Base-by-base conservation (phyloP, 2,113 vertebrate genomes). In the Cariama cristata region DNA sequence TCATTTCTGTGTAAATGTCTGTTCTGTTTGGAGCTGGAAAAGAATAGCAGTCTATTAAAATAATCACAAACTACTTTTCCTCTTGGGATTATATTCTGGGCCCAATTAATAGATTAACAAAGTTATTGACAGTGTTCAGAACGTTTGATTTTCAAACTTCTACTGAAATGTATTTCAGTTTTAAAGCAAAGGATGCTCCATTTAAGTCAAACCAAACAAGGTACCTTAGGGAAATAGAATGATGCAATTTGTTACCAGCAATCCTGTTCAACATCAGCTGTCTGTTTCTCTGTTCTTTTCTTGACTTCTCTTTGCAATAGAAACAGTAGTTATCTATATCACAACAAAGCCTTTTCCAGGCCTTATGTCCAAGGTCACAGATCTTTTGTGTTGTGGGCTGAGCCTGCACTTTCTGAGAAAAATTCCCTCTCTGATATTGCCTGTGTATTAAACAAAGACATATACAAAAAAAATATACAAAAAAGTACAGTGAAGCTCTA, bases 81-180 rank as follows among this genome's bases (percentile, higher is more conserved):
- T 91, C 74, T 76, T 82, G 66, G n/a, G 74, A 83, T 80, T 90
- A 86, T 73, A 77, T 83, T 77, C 64, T 59, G 26, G 18, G 12
- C 28, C 11, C 33, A 91, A 94, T 91, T 97, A 96, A 82, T 74
- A 60, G 42, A 91, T 89, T 80, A 79, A 79, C 27, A 55, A 84
- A 68, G 19, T 89, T 89, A 64, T 49, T 82, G 35, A 49, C 24
- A 68, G 13, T 69, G 23, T 47, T 91, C 56, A 91, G 63, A 66
- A 94, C 88, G 42, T 91, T 49, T 82, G 15, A 50, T 85, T 91
- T 96, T 85, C 62, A 56, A 64, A 93, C 55, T 90, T 83, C 28
- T 86, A 15, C 35, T 76, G 28, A 87, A 74, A 73, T 28, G 0
- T 62, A 21, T 30, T 73, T 93, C 27, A 53, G 50, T 50, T 80